Percentiles rank a stretch among this genome's conserved stretches.
Conservation (phyloP, 2,888 invertebrate genomes). For the Halocaridina rubra region DNA sequence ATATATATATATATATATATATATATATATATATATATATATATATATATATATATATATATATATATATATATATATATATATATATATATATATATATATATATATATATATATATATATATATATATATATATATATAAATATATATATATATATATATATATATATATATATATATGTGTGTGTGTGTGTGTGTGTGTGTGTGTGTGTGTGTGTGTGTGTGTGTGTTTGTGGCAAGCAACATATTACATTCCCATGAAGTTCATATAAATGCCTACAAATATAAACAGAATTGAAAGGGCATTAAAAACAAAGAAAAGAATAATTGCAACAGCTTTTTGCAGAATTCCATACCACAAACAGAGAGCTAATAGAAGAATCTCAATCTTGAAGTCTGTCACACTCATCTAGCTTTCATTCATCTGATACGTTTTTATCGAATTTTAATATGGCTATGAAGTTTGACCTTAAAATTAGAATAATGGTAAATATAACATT, state of each 20-base stretch:
- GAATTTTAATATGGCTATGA: no score
- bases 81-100: conserved; percentile 1
- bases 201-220: not conserved
- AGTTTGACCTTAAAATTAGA: no score
- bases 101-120: not conserved
- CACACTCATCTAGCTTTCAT: no score
- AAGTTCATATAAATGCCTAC: not conserved
- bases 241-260: not conserved
- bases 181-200: not conserved
- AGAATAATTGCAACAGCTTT: not conserved
- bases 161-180: not conserved
- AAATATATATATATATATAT: not conserved
- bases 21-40: not conserved
- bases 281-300: not conserved
- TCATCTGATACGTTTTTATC: no score
- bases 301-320: not conserved
- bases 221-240: not conserved
- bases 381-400: no score
- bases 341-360: not conserved
- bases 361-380: not conserved
- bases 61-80: not conserved
- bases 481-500: no score
- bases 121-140: conserved; percentile 22
- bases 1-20: not conserved
- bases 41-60: conserved; percentile 1